A percentile compares a stretch with the other conserved stretches of the same genome.
Conservation (phyloP, 1,140 invertebrate genomes). For the Penaeus chinensis region DNA sequence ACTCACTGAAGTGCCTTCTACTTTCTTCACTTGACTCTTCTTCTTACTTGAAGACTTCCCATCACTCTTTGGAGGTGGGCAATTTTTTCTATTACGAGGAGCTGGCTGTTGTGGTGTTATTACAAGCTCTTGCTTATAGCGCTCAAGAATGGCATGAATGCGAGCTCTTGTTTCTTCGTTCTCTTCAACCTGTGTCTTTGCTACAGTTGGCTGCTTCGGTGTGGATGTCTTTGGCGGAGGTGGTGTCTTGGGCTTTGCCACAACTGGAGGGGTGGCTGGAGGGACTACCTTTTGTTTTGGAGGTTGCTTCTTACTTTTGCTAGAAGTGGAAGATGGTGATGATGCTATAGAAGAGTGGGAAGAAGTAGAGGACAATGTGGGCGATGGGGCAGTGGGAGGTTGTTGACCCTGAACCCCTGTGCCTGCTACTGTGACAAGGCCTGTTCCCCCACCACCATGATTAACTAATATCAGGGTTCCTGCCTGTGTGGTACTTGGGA, state of each 20-base stretch:
- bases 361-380: constrained; percentile 74
- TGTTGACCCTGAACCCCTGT: constrained; percentile 74
- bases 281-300: constrained; percentile 68
- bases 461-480: constrained; percentile 62
- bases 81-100: constrained; percentile 80
- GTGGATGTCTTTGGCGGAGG: constrained; percentile 70
- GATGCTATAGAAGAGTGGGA: constrained; percentile 75
- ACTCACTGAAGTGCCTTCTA: constrained; percentile 67
- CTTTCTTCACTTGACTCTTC: constrained; percentile 70
- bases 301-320: constrained; percentile 60
- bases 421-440: constrained; percentile 70
- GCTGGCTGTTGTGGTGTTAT: constrained; percentile 81
- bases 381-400: constrained; percentile 74
- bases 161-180: constrained; percentile 84
- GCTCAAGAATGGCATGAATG: constrained; percentile 83
- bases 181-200: constrained; percentile 74
- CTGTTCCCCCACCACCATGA: constrained; percentile 58
- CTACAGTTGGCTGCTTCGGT: constrained; percentile 72
- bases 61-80: constrained; percentile 70
- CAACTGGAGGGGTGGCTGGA: constrained; percentile 67
- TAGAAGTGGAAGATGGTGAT: constrained; percentile 63
- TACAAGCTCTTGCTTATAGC: constrained; percentile 83
- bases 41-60: constrained; percentile 63
- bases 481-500: constrained; percentile 60
- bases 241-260: constrained; percentile 68